A percentile compares a stretch with the other conserved stretches of the same genome.
phyloP scores from a whole-genome alignment of 2,113 vertebrate genomes.

The Daphoenositta chrysoptera region DNA sequence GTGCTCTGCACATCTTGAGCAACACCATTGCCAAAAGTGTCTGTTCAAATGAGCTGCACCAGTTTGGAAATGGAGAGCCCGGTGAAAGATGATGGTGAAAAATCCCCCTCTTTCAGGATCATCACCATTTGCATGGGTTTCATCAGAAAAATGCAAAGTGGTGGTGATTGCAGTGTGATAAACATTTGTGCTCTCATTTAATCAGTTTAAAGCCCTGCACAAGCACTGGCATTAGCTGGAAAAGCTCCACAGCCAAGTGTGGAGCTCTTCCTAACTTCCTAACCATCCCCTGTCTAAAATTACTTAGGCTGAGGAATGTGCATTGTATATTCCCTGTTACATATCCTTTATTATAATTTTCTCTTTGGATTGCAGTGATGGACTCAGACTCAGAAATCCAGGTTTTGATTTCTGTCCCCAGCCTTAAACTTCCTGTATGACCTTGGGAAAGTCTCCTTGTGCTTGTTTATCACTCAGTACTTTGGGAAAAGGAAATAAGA shows the following conservation, averaged over 20 bases:
- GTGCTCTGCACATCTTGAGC: not conserved
- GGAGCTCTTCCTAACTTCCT: not conserved
- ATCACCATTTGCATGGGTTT: not conserved
- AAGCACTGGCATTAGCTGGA: not conserved
- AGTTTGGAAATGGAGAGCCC: not conserved
- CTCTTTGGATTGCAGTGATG: not conserved
- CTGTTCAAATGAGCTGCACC: not conserved
- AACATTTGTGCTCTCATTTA: not conserved
- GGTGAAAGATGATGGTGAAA: not conserved
- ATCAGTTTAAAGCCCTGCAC: not conserved
- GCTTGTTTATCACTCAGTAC: not conserved
- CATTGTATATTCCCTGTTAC: not conserved
- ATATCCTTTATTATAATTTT: not conserved
- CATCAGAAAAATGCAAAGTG: not conserved
- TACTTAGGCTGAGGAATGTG: not conserved
- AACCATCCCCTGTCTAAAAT: not conserved
- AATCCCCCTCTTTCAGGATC: not conserved
- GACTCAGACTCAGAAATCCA: not conserved
- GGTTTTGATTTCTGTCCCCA: not conserved
- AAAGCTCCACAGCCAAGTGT: not conserved
- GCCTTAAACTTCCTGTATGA: not conserved
- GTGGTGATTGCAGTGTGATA: not conserved
- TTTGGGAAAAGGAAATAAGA: not conserved
- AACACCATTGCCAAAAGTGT: not conserved
- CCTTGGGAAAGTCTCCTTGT: not conserved